Conservation (phyloP, 2,888 invertebrate species). For the Tenthredo notha region DNA sequence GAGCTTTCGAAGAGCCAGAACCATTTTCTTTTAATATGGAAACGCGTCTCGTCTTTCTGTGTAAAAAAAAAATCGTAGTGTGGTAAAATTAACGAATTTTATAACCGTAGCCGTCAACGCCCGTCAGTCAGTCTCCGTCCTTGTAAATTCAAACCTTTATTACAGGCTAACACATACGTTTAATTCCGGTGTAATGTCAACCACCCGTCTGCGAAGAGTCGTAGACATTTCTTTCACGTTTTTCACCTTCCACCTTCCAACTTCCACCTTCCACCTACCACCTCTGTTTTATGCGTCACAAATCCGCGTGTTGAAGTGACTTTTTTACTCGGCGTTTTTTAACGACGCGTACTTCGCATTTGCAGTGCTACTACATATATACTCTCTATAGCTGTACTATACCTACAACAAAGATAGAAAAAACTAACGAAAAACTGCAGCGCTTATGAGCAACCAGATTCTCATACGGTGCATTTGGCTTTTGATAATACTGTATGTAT, state of each 20-base stretch:
- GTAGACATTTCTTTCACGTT: conserved; percentile 12
- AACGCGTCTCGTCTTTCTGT: neutral
- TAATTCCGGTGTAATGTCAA: conserved; percentile 25
- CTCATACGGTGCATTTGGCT: neutral
- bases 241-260: conserved; percentile 2
- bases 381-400: neutral
- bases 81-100: conserved; percentile 2
- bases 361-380: neutral
- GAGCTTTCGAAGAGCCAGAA: neutral
- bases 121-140: neutral
- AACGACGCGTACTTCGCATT: conserved; percentile 21
- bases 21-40: neutral
- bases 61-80: neutral
- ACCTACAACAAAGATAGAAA: neutral
- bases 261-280: conserved; percentile 1
- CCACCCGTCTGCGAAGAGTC: neutral
- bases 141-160: conserved; percentile 3
- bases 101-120: neutral
- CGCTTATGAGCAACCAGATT: neutral
- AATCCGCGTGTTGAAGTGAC: conserved; percentile 5
- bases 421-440: neutral
- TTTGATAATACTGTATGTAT: neutral
- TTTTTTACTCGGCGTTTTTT: conserved; percentile 25
- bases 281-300: neutral
- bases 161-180: conserved; percentile 15